Evolutionary conservation across 2,888 invertebrate genomes (phyloP), one percentile per base, ranked within the genome.

Genomic region (Gnatocerus cornutus): DNA sequence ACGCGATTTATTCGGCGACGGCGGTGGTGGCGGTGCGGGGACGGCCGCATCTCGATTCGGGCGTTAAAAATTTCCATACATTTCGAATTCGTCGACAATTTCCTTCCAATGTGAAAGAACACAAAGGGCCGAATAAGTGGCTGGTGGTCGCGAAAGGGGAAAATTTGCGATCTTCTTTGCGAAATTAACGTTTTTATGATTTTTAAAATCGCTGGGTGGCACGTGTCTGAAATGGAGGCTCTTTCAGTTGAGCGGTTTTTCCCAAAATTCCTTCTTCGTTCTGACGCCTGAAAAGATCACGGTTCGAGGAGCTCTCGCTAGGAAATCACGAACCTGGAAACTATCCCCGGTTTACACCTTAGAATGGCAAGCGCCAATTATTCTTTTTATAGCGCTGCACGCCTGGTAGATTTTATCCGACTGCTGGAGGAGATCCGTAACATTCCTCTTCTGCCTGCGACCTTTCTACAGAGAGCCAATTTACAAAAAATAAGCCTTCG

Each of bases 61-160:
- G 68, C 65, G 66, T 55, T 55, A 63, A 68, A 69, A 72, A 72
- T 72, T 72, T 70, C 69, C 69, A 73, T 73, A 71, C 65, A 71
- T 71, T 67, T 68, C 61, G 59, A 66, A 71, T 73, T 73, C 73
- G 68, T 61, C 65, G 71, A 71, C 70, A 71, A 72, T 68, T 72
- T 70, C 61, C 67, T 59, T 64, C 55, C 33, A 63, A 21, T 53
- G 53, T n/a, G 43, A n/a, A 46, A 64, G 41, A 50, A 64, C 63
- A 58, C 61, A 50, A 53, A 58, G 50, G 52, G 13, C 63, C 14
- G 37, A 12, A 16, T 50, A 21, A 39, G 33, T 50, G 48, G 29
- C 16, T 33, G 45, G 3, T 46, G 61, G 9, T 13, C 39, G 43
- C 12, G 50, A 39, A 16, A n/a, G 21, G 12, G 13, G 16, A 30